phyloP scores from a whole-genome alignment of 1,140 invertebrate species.

The Lithobius niger region DNA sequence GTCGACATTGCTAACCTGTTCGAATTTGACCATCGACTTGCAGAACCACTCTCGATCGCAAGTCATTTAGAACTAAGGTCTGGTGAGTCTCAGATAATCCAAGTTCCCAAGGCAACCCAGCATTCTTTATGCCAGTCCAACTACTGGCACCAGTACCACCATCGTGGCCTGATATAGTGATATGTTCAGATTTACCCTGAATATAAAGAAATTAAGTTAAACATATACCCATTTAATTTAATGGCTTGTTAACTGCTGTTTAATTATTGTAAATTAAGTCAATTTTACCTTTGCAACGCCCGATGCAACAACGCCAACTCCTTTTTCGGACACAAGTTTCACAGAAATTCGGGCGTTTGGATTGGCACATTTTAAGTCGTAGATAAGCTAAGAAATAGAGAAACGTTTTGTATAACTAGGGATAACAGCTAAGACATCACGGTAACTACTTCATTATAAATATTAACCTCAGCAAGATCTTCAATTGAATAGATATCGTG shows the following conservation, averaged over 20 bases:
- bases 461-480: constrained; percentile 69
- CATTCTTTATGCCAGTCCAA: constrained; percentile 88
- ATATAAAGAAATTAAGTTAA: background rate
- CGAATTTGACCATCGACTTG: constrained; percentile 91
- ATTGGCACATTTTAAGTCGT: constrained; percentile 96
- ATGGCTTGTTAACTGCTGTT: background rate
- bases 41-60: constrained; percentile 82
- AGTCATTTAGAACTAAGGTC: constrained; percentile 80
- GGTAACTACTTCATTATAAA: background rate
- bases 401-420: constrained; percentile 9
- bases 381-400: constrained; percentile 55
- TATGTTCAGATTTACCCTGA: constrained; percentile 93
- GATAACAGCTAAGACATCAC: constrained; percentile 17
- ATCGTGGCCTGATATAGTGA: constrained; percentile 96
- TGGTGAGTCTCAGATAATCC: constrained; percentile 97
- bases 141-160: constrained; percentile 95
- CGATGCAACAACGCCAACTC: constrained; percentile 93
- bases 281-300: constrained; percentile 80
- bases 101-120: constrained; percentile 94
- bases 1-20: constrained; percentile 49
- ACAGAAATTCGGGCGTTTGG: constrained; percentile 90
- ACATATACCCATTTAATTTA: background rate
- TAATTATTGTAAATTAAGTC: background rate
- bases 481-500: constrained; percentile 99
- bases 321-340: constrained; percentile 95